Conservation (phyloP, 2,113 vertebrate genomes). For the Romanogobio albipinnatus region DNA sequence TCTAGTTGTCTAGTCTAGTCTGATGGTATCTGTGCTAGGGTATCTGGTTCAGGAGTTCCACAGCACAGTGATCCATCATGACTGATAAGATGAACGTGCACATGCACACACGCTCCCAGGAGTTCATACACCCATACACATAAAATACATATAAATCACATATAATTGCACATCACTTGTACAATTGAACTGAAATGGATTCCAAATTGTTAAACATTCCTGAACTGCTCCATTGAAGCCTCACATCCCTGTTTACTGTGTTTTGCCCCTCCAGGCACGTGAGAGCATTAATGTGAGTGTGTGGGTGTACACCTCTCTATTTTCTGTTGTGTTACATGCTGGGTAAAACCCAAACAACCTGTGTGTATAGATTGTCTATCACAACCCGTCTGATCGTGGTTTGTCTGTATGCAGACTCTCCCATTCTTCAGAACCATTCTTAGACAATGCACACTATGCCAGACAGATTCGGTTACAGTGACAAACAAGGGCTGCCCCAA, state of each 20-base stretch:
- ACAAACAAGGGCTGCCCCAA: conserved; percentile 20
- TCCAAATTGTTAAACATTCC: conserved; percentile 23
- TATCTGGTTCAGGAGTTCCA: conserved; percentile 1
- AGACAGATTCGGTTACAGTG: conserved; percentile 29
- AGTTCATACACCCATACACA: not conserved
- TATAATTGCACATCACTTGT: not conserved
- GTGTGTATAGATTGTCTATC: conserved; percentile 44
- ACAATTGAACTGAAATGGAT: not conserved
- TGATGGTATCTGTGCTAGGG: not conserved
- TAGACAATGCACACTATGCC: conserved; percentile 28
- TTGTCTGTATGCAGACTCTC: conserved; percentile 26
- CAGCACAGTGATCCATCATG: not conserved
- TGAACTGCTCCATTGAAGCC: not conserved
- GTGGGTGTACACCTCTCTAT: not conserved
- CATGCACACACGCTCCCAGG: not conserved
- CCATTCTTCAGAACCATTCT: conserved; percentile 30
- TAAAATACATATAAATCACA: not conserved
- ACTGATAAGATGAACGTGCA: conserved; percentile 18
- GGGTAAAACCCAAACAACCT: conserved; percentile 60
- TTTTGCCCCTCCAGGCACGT: not conserved
- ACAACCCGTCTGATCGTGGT: not conserved
- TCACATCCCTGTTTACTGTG: not conserved
- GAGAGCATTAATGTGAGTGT: not conserved
- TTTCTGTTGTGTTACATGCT: conserved; percentile 35
- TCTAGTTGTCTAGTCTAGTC: not conserved